Evolutionary conservation across 2,888 invertebrate species (phyloP), one percentile per base, ranked within the genome.

Genomic region (Orthonevra nobilis): DNA sequence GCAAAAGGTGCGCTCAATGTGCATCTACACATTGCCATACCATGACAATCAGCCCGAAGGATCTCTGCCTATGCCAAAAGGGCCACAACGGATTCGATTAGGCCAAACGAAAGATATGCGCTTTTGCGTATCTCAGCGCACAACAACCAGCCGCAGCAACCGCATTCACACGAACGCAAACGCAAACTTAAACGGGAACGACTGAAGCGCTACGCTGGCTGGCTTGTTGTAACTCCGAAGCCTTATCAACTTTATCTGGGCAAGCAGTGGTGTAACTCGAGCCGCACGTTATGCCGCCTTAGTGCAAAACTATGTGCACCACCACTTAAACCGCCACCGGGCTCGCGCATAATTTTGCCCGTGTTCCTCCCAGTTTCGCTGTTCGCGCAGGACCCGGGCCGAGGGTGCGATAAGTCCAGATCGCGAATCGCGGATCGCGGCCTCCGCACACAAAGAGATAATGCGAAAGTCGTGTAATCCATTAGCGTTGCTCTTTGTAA

Each of bases 381-480:
- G n/a, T n/a, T n/a, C n/a, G n/a, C 15, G 26, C 54, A 26, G 64
- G 58, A 72, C 58, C 26, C 14, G 61, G 36, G 23, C 70, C 36
- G 17, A 46, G 68, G 23, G 36, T 36, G 70, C 72, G 82, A 82
- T 82, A 82, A 82, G 79, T 70, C 46, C 79, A 81, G 86, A 86
- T 86, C n/a, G n/a, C n/a, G n/a, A n/a, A n/a, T n/a, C n/a, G n/a
- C n/a, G n/a, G n/a, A n/a, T n/a, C 84, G 84, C 85, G 84, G 85
- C 83, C 83, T 81, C 82, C 81, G 83, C 84, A n/a, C 86, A 86
- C 88, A 87, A 87, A 88, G 87, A 87, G 88, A 88, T 88, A 88
- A 88, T 88, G 88, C 88, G 85, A 88, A 88, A 88, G 85, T 88
- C 88, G 86, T 88, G 88, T 88, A 87, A 88, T 88, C 88, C 88